Base-by-base conservation (phyloP, 2,113 vertebrate genomes). In the Calyptommatus sinebrachiatus region DNA sequence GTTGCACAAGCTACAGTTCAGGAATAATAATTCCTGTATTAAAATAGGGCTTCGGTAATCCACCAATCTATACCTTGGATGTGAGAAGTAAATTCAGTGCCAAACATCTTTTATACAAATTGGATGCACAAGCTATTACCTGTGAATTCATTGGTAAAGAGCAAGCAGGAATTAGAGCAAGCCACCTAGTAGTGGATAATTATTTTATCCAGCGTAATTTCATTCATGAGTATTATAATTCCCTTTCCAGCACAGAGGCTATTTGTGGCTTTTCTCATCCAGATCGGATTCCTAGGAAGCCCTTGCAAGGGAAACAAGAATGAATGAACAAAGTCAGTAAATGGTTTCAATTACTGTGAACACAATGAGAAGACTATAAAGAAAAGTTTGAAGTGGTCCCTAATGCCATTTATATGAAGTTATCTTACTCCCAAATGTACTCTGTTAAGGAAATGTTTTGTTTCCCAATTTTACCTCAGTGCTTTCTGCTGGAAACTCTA, bases 21-120 rank as follows among this genome's bases (percentile, higher is more conserved):
- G 31, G 53, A 74, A 75, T 69, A 74, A 80, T 74, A 81, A 81
- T 81, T 69, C 66, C 65, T 46, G n/a, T 57, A 46, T 68, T 68
- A 81, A 74, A 67, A 20, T 60, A 29, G 26, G 60, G 57, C 48
- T 28, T 18, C 24, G 57, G 31, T 74, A 62, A 62, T 71, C 41
- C 46, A 24, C 4, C 41, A 65, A 67, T 67, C 63, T 73, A 67
- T 73, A 80, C 35, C 73, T 73, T 24, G 73, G 45, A 73, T 80
- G 21, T 45, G 46, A 45, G 45, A 80, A 73, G 63, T 73, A 73
- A 73, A 73, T 73, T 80, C 46, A 35, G 45, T 53, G 62, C 46
- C 61, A 72, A 57, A 26, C 57, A 73, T 66, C 76, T 73, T 46
- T 48, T 35, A 69, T 22, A 69, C 14, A 53, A 73, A 67, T 73